Evolutionary conservation across 2,888 invertebrate species (phyloP), one percentile per base, ranked within the genome.

Genomic region (Sympetrum striolatum): DNA sequence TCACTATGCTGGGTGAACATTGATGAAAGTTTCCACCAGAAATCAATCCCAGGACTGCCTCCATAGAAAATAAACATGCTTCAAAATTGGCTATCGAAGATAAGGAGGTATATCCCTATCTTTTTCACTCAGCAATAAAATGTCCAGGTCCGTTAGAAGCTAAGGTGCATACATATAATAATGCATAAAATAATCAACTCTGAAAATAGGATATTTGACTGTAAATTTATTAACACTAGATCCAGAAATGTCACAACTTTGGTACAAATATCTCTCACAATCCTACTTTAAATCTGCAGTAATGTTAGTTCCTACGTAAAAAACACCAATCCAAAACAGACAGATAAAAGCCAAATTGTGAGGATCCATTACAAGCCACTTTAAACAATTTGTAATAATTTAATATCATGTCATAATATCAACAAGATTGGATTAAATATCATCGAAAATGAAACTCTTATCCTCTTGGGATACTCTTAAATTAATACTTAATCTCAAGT

Each of bases 171-270:
- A 44, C 39, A 39, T 39, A 39, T 39, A 39, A 39, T 5, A 1
- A 44, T 44, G 44, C 0, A 53, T 31, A 14, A 73, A 73, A 73
- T 31, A 73, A 73, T 31, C 31, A 73, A 73, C 15, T 22, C 48
- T 31, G 60, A 25, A 35, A 86, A 64, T 80, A 37, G 39, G 60
- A 86, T 86, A 60, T 86, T 86, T 86, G 86, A 86, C 86, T 86
- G 86, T 86, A 86, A 86, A 86, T 91, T 91, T 91, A 91, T 91
- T 91, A 91, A 91, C 91, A 91, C 91, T 91, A 91, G 91, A 80
- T 91, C 91, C 91, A 91, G 91, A 91, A 91, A 91, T 91, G 90
- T 91, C 91, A 91, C 91, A 91, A 91, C 91, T 91, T 91, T 91
- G 91, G 91, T 91, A 91, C 91, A 91, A 91, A 91, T 91, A 91